phyloP scores from a whole-genome alignment of 1,140 invertebrate genomes.

The Trachymyrmex septentrionalis region DNA sequence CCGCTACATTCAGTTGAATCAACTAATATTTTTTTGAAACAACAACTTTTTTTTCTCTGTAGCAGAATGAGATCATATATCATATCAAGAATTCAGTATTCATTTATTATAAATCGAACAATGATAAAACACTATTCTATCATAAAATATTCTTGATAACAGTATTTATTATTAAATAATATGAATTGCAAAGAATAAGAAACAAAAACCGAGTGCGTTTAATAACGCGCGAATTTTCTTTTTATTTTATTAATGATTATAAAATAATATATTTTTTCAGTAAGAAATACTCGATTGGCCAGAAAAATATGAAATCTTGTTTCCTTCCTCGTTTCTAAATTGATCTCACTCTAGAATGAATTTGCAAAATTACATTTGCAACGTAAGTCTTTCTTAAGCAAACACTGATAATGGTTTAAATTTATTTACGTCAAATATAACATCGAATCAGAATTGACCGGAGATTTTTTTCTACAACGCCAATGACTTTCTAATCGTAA shows the following conservation, averaged over 20 bases:
- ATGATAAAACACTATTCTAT: background rate
- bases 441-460: background rate
- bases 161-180: constrained; percentile 3
- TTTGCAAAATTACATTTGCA: constrained; percentile 7
- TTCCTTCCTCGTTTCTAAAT: background rate
- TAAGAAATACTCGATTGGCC: background rate
- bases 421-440: background rate
- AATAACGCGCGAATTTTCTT: background rate
- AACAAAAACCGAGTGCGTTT: background rate
- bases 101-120: background rate
- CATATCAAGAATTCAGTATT: too few relatives aligned
- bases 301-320: background rate
- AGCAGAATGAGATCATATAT: background rate
- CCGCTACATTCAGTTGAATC: too few relatives aligned
- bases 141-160: background rate
- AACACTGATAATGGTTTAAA: background rate
- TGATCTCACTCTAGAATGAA: background rate
- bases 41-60: too few relatives aligned
- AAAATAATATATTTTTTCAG: background rate
- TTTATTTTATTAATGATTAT: background rate
- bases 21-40: too few relatives aligned
- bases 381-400: background rate
- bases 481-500: constrained; percentile 13
- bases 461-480: constrained; percentile 1
- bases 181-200: background rate